Conservation (phyloP, 1,140 invertebrate genomes). For the Probaryconus sp. region DNA sequence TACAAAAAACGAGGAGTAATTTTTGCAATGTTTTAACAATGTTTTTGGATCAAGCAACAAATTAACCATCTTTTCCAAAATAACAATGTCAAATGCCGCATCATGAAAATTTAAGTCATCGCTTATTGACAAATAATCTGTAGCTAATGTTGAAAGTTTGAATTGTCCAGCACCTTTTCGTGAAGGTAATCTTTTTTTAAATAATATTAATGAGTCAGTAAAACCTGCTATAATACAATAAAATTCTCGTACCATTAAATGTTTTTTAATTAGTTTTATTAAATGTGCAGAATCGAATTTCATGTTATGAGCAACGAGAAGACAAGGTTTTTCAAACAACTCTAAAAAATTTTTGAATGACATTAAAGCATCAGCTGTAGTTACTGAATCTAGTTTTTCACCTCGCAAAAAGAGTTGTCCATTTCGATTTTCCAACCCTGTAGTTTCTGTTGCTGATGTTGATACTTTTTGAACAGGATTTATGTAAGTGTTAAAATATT, state of each 20-base stretch:
- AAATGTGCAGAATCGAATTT: neutral
- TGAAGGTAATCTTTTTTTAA: neutral
- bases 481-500: constrained; percentile 22
- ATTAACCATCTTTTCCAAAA: constrained; percentile 2
- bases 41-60: neutral
- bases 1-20: neutral
- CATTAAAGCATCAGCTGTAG: constrained; percentile 6
- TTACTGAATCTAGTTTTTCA: constrained; percentile 4
- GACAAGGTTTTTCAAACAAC: no score
- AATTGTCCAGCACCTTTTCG: constrained; percentile 5
- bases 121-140: neutral
- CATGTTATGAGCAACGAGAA: neutral
- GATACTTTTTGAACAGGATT: constrained; percentile 17
- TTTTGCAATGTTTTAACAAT: neutral
- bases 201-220: neutral
- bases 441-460: constrained; percentile 8
- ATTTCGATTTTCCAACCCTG: constrained; percentile 26
- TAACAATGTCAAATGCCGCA: neutral
- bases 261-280: neutral
- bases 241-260: neutral
- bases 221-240: no score
- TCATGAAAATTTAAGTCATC: neutral
- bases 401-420: constrained; percentile 24
- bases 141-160: neutral
- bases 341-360: constrained; percentile 19